Conservation (phyloP, 2,797 vertebrate genomes). For the Melanotaenia pygmaea region DNA sequence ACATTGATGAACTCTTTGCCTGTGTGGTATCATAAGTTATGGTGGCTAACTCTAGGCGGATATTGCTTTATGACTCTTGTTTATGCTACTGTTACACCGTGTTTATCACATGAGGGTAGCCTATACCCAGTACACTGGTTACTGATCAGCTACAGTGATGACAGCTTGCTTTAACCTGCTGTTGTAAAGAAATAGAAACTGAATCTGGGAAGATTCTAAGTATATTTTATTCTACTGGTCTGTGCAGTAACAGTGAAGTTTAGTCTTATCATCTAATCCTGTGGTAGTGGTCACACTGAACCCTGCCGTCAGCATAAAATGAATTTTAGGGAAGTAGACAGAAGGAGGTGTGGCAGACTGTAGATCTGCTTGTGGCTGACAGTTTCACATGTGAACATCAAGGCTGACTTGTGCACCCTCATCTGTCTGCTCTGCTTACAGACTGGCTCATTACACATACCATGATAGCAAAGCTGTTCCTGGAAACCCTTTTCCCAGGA, state of each 20-base stretch:
- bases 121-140: neutral
- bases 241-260: conserved; percentile 5
- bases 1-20: neutral
- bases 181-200: neutral
- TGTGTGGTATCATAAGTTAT: neutral
- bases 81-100: neutral
- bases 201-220: conserved; percentile 8
- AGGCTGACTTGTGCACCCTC: conserved; percentile 39
- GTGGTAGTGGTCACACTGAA: conserved; percentile 33
- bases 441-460: conserved; percentile 40
- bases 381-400: conserved; percentile 40
- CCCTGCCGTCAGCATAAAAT: conserved; percentile 61
- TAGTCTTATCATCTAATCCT: conserved; percentile 14
- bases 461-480: conserved; percentile 67
- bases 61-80: neutral
- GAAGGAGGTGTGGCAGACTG: conserved; percentile 49
- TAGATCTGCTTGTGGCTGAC: conserved; percentile 38
- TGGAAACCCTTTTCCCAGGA: conserved; percentile 66
- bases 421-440: conserved; percentile 40
- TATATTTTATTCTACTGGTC: neutral
- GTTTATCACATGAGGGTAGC: neutral
- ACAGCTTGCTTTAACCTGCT: neutral
- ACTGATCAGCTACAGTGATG: neutral
- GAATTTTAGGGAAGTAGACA: conserved; percentile 63
- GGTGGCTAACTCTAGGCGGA: neutral